Conservation (phyloP, 2,113 vertebrate species). For the Phalacrocorax carbo region DNA sequence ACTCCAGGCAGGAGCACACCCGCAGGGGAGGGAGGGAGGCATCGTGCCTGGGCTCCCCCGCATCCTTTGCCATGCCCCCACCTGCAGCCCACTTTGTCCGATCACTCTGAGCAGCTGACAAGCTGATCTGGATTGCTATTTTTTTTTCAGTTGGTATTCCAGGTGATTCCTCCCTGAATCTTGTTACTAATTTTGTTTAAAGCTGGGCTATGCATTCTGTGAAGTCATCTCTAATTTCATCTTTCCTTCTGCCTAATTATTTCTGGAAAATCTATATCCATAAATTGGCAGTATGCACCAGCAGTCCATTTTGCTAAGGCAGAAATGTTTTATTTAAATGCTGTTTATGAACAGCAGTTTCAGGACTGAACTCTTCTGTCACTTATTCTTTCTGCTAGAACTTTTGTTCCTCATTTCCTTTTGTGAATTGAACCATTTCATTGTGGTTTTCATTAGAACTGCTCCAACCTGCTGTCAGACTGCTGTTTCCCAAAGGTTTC, state of each 20-base stretch:
- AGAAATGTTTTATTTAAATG: background rate
- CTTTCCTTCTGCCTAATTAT: background rate
- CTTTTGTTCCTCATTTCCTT: background rate
- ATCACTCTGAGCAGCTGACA: background rate
- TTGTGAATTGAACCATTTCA: background rate
- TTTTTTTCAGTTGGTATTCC: background rate
- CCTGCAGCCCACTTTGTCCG: background rate
- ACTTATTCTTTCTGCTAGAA: background rate
- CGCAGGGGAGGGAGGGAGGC: background rate
- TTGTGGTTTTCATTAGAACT: background rate
- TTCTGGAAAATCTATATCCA: background rate
- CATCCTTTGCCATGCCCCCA: background rate
- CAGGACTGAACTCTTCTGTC: background rate
- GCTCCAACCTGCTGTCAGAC: background rate
- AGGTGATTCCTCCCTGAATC: background rate
- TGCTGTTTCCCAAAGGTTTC: background rate
- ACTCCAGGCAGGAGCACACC: background rate
- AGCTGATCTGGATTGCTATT: background rate
- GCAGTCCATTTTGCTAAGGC: background rate
- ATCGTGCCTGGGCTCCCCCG: fast-evolving
- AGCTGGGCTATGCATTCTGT: background rate
- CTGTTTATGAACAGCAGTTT: background rate
- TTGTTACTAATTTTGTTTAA: background rate
- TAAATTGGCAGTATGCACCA: background rate
- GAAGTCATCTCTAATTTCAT: background rate